These are phyloP conservation scores for Trichogramma dendrolimi DNA, from an alignment of 2,888 invertebrate genomes.

Conservation along the genomic window DNA sequence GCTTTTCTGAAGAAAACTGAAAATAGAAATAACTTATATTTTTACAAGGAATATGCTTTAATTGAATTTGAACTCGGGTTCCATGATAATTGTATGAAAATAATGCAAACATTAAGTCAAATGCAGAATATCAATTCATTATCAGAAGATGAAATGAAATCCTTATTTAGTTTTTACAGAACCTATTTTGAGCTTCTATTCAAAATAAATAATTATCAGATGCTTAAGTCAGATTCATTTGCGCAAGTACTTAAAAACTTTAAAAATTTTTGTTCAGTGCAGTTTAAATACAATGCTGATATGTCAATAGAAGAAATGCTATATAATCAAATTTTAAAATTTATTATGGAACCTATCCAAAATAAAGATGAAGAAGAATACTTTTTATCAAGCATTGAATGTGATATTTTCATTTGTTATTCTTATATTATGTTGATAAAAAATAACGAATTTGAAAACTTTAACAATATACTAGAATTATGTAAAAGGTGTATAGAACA, in stretches of 20 bases:
- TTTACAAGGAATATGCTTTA: slow-evolving; percentile 63
- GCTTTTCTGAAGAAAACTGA: slow-evolving; percentile 56
- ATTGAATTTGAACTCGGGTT: slow-evolving; percentile 58
- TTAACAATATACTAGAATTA: slow-evolving; percentile 33
- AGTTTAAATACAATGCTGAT: slow-evolving; percentile 6
- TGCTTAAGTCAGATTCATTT: slow-evolving; percentile 32
- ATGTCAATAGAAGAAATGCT: slow-evolving; percentile 21
- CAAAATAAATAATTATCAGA: slow-evolving; percentile 32
- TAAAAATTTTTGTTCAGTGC: neutral
- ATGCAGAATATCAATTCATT: slow-evolving; percentile 40
- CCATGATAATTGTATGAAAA: slow-evolving; percentile 52
- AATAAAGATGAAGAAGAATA: slow-evolving; percentile 38
- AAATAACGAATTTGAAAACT: slow-evolving; percentile 19
- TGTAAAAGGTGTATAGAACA: slow-evolving; percentile 40
- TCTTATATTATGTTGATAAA: slow-evolving; percentile 55
- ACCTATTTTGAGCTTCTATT: slow-evolving; percentile 47
- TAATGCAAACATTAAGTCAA: slow-evolving; percentile 55
- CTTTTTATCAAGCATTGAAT: slow-evolving; percentile 55
- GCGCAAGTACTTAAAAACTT: slow-evolving; percentile 17
- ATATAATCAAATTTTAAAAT: slow-evolving; percentile 24
- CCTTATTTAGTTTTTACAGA: slow-evolving; percentile 51
- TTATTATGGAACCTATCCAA: slow-evolving; percentile 35
- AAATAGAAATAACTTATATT: slow-evolving; percentile 58
- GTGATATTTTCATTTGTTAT: slow-evolving; percentile 57
- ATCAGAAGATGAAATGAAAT: slow-evolving; percentile 43